These are phyloP conservation scores for Alouatta palliata DNA, from an alignment of 2,113 vertebrate genomes.

Conservation along the genomic window DNA sequence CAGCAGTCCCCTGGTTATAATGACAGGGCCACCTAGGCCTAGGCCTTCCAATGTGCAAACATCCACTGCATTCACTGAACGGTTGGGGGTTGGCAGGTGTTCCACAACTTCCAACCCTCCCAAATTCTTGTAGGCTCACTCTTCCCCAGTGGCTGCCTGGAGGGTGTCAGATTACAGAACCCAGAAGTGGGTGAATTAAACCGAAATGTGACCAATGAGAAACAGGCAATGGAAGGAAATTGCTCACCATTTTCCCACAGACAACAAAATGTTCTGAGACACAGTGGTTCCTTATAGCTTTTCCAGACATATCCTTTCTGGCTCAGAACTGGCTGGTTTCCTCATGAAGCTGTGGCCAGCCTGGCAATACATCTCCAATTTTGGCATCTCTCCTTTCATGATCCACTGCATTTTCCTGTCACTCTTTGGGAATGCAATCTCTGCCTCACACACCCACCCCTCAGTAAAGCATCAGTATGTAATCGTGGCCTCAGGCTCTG, in stretches of 20 bases:
- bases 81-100: too few species aligned
- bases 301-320: background rate
- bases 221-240: background rate
- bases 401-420: background rate
- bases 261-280: background rate
- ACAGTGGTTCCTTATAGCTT: background rate
- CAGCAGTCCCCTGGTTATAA: background rate
- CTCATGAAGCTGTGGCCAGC: background rate
- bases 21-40: background rate
- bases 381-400: background rate
- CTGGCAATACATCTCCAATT: background rate
- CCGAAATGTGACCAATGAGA: background rate
- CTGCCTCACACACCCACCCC: background rate
- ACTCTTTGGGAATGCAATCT: background rate
- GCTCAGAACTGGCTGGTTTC: background rate
- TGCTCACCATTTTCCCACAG: background rate
- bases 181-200: background rate
- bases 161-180: background rate
- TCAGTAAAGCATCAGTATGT: background rate
- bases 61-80: background rate
- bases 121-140: background rate
- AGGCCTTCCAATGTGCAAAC: background rate
- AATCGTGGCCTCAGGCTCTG: background rate
- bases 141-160: background rate
- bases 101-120: background rate